Percentiles rank a stretch among this genome's conserved stretches.
Conservation (phyloP, 2,888 invertebrate species). For the Phorcus lineatus region DNA sequence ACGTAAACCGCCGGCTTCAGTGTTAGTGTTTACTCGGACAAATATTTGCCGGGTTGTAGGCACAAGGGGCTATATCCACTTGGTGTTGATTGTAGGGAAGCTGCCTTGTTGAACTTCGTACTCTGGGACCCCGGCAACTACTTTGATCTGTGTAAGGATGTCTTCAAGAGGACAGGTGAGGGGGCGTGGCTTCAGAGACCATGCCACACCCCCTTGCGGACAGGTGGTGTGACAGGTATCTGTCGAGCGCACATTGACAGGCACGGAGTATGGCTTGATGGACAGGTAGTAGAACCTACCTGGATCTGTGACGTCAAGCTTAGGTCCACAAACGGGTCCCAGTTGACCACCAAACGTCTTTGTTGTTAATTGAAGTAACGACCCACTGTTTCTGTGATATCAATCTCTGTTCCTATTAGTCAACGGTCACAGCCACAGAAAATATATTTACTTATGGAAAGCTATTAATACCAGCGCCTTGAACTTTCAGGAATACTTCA, state of each 20-base stretch:
- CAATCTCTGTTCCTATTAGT: no score
- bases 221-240: neutral
- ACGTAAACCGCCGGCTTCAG: slow-evolving; percentile 19
- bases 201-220: neutral
- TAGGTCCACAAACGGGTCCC: no score
- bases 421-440: no score
- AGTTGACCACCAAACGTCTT: no score
- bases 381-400: no score
- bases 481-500: no score
- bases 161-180: slow-evolving; percentile 14
- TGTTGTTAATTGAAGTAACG: no score
- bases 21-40: slow-evolving; percentile 13
- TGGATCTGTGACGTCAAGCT: no score
- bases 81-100: slow-evolving; percentile 8
- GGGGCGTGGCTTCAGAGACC: neutral
- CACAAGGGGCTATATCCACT: slow-evolving; percentile 20
- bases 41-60: slow-evolving; percentile 27
- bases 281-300: neutral
- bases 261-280: neutral
- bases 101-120: slow-evolving; percentile 20
- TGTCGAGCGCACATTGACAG: neutral
- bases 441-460: no score
- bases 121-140: slow-evolving; percentile 6
- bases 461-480: no score
- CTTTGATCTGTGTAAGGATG: slow-evolving; percentile 1